phyloP scores from a whole-genome alignment of 2,797 vertebrate genomes.

The Dromococcyx pavoninus region DNA sequence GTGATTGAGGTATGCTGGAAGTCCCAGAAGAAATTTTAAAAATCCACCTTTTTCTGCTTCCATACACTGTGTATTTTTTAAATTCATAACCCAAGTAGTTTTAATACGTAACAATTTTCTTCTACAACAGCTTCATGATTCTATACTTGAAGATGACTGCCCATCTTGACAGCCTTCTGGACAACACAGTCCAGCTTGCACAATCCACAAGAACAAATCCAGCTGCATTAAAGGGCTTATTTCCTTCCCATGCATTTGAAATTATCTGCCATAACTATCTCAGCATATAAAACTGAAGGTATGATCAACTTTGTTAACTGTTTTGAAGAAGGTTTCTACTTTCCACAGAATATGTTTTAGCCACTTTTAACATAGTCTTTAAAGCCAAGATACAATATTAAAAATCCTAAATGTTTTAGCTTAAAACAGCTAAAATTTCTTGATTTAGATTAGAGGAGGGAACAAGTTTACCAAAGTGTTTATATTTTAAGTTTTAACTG shows the following conservation, averaged over 20 bases:
- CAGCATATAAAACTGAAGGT: neutral
- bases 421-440: neutral
- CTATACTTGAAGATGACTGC: neutral
- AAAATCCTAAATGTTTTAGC: neutral
- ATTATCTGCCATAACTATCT: neutral
- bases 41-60: neutral
- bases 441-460: neutral
- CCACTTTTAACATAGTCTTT: neutral
- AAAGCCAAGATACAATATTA: neutral
- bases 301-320: neutral
- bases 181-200: neutral
- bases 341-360: neutral
- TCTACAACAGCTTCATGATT: neutral
- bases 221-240: neutral
- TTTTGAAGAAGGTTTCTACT: neutral
- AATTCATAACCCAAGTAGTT: neutral
- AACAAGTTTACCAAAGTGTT: neutral
- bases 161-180: neutral
- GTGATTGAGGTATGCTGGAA: neutral
- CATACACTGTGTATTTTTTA: neutral
- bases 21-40: neutral
- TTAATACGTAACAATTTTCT: neutral
- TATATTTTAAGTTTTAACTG: neutral
- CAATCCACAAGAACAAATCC: neutral
- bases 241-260: neutral